phyloP scores from a whole-genome alignment of 2,888 invertebrate genomes.

The Apamea epomidion region DNA sequence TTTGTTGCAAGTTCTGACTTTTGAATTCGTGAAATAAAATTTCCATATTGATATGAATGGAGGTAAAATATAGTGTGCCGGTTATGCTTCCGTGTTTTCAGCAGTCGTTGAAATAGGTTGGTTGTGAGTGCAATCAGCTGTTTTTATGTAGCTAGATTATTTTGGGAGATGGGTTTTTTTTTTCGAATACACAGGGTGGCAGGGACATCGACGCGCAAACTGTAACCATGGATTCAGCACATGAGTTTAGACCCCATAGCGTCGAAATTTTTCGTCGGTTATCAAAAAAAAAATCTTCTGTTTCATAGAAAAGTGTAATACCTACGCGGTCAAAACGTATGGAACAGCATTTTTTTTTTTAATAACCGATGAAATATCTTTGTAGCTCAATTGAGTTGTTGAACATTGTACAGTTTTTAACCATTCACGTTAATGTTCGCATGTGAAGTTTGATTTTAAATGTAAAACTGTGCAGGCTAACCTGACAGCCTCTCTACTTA shows the following conservation, averaged over 20 bases:
- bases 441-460: neutral
- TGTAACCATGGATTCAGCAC: too few relatives aligned
- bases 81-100: slow-evolving; percentile 19
- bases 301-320: too few relatives aligned
- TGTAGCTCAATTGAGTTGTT: too few relatives aligned
- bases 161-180: neutral
- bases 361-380: too few relatives aligned
- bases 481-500: neutral
- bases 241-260: too few relatives aligned
- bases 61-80: slow-evolving; percentile 49
- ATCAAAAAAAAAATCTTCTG: too few relatives aligned
- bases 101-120: slow-evolving; percentile 16
- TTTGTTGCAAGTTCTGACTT: slow-evolving; percentile 50
- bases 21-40: slow-evolving; percentile 57
- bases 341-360: too few relatives aligned
- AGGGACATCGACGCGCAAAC: too few relatives aligned
- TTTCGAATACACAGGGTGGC: neutral
- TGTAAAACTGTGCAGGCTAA: too few relatives aligned
- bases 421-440: neutral
- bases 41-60: slow-evolving; percentile 59
- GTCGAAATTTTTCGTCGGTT: too few relatives aligned
- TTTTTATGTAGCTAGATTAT: neutral
- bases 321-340: too few relatives aligned
- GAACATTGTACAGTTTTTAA: neutral
- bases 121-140: slow-evolving; percentile 38